phyloP scores from a whole-genome alignment of 2,797 vertebrate species.

The Pteronotus mesoamericanus region DNA sequence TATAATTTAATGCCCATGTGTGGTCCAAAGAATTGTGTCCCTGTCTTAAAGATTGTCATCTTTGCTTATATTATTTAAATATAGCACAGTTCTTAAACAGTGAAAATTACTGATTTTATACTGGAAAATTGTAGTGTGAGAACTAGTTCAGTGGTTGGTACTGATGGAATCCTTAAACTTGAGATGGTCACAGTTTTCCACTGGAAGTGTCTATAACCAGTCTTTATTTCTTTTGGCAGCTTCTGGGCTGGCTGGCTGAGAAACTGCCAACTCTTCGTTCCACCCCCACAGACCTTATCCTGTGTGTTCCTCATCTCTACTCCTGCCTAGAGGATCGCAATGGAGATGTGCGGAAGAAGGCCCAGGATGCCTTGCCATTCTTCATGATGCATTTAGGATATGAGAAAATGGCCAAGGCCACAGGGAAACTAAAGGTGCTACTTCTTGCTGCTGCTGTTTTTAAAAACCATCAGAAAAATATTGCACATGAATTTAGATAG shows the following conservation, averaged over 20 bases:
- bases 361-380: constrained; percentile 93
- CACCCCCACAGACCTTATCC: constrained; percentile 89
- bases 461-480: constrained; percentile 32
- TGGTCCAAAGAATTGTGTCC: background rate
- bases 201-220: background rate
- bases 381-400: constrained; percentile 99
- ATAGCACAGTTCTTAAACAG: background rate
- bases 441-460: background rate
- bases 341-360: constrained; percentile 96
- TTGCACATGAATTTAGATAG: constrained; percentile 8
- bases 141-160: background rate
- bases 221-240: constrained; percentile 79
- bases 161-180: constrained; percentile 11
- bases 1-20: background rate
- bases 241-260: constrained; percentile 95
- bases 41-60: background rate
- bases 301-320: constrained; percentile 92
- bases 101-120: constrained; percentile 11
- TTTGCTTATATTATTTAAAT: background rate
- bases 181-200: background rate
- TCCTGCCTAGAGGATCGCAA: constrained; percentile 95
- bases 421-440: constrained; percentile 93
- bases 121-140: background rate
- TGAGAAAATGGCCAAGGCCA: constrained; percentile 96
- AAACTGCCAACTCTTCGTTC: constrained; percentile 91